A percentile compares a stretch with the other conserved stretches of the same genome.
Evolutionary conservation across 2,888 invertebrate genomes (phyloP).

Genomic region (Trachelus stipa): DNA sequence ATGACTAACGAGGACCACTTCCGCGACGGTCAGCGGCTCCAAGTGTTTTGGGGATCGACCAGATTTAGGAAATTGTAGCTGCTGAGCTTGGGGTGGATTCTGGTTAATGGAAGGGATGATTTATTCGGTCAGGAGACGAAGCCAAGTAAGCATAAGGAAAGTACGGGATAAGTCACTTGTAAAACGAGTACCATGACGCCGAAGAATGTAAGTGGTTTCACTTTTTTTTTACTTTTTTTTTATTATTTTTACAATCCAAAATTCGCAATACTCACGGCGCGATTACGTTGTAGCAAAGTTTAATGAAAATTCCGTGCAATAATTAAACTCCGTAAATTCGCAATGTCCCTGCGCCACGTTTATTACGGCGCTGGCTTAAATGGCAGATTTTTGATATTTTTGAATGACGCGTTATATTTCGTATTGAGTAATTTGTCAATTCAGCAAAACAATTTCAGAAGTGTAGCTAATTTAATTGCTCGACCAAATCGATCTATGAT

Average conservation of each 20-base stretch:
- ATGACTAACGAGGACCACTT: background rate
- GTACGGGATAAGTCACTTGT: background rate
- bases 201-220: background rate
- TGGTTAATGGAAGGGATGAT: background rate
- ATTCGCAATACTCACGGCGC: background rate
- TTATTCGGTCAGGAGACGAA: background rate
- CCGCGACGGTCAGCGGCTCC: background rate
- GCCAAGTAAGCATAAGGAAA: background rate
- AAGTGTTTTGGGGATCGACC: background rate
- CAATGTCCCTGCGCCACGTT: background rate
- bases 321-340: background rate
- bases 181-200: background rate
- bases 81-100: background rate
- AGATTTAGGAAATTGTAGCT: background rate
- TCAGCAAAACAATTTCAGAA: background rate
- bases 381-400: background rate
- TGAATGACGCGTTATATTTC: background rate
- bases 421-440: background rate
- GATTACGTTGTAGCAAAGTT: background rate
- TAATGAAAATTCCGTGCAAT: background rate
- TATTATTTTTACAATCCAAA: background rate
- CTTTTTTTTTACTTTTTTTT: background rate
- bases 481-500: background rate
- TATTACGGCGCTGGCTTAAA: background rate
- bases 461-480: background rate